These are phyloP conservation scores for Drosophila melanogaster DNA, from an alignment of 1,140 invertebrate species.

Conservation along the genomic window DNA sequence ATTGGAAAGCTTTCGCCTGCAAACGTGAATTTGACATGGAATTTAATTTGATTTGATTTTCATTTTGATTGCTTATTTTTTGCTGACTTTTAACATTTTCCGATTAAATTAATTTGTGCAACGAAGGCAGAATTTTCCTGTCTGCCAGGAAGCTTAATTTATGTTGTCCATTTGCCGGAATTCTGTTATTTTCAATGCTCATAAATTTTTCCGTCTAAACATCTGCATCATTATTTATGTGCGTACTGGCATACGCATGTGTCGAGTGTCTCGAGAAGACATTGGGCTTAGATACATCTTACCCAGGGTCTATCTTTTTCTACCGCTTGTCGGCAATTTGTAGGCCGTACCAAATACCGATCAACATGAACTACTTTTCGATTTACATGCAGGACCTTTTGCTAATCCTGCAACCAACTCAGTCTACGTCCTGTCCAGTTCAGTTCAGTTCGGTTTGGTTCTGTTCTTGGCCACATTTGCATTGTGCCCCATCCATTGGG, in stretches of 20 bases:
- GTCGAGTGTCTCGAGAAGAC: not conserved
- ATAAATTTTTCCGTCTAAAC: conserved; percentile 41
- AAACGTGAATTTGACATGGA: conserved; percentile 20
- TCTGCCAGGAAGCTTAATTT: conserved; percentile 50
- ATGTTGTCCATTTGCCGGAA: conserved; percentile 34
- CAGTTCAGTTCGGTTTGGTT: no score
- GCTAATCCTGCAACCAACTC: conserved; percentile 45
- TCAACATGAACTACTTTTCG: conserved; percentile 55
- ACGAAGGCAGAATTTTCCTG: conserved; percentile 44
- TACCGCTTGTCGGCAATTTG: conserved; percentile 43
- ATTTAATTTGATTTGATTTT: conserved; percentile 58
- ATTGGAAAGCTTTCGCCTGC: conserved; percentile 30
- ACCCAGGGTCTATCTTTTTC: not conserved
- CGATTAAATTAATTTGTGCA: conserved; percentile 71
- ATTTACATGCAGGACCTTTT: conserved; percentile 50
- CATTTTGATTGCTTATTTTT: conserved; percentile 58
- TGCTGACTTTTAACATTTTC: conserved; percentile 41
- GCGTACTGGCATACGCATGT: not conserved
- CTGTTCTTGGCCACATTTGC: conserved; percentile 37
- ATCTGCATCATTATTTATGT: conserved; percentile 49
- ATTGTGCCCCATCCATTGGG: conserved; percentile 32
- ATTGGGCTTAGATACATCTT: conserved; percentile 6
- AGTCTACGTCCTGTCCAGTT: not conserved
- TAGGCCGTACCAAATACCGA: conserved; percentile 53
- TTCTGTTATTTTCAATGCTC: conserved; percentile 25